Base-by-base conservation (phyloP, 2,797 vertebrate genomes). In the Sebastiscus albofasciatus region DNA sequence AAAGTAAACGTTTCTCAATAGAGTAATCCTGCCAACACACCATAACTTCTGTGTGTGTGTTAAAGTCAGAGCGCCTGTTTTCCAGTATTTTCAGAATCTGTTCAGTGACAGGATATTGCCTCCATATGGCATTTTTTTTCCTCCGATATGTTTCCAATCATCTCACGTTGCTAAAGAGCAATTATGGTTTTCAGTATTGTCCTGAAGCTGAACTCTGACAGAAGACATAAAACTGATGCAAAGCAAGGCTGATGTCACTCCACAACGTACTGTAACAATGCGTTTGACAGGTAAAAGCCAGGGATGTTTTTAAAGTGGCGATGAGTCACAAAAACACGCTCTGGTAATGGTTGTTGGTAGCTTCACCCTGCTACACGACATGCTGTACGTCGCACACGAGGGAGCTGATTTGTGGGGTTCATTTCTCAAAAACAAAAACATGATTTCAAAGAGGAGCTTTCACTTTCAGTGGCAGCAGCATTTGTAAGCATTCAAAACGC, bases 401-500 rank as follows among this genome's bases (percentile, higher is more conserved):
- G 77, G 75, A 88, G 72, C 71, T 75, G 83, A 88, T 87, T 84
- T 88, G 79, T 58, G 39, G 13, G 29, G 66, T 66, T 82, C 27
- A 20, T 72, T 89, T 82, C 72, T 77, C n/a, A 22, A 82, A 79
- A 24, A 67, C 10, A 31, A 62, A 64, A 64, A 9, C 6, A 22
- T 20, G 46, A 84, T 89, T 88, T 81, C 77, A 89, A 87, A 87
- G 66, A 71, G 72, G 52, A 75, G 71, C 77, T 69, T 74, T 91
- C 69, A 77, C 80, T 80, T 89, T 87, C 67, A 81, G 85, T 83
- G 85, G 85, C 91, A 84, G 82, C 80, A 26, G 77, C 67, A 82
- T 86, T 91, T 92, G 90, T 82, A 84, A 89, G 87, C 87, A 69
- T 88, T 91, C 85, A 91, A 84, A 49, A 92, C 22, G 59, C 81